Evolutionary conservation across 2,113 vertebrate genomes (phyloP).

Genomic region (Melanerpes aurifrons): DNA sequence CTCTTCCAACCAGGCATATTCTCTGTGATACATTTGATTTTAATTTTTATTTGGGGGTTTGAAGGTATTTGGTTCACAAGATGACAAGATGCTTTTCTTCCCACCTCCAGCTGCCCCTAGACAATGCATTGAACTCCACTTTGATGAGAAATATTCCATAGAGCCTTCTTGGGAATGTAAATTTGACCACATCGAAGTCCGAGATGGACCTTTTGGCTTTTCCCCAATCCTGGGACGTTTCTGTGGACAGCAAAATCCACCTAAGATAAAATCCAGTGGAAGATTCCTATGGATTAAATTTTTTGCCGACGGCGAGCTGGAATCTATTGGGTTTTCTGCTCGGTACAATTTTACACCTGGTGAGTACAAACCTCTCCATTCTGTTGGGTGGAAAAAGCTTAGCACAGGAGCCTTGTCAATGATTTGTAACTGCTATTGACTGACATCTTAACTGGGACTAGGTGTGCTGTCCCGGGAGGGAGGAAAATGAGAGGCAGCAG

Average conservation of each 20-base stretch:
- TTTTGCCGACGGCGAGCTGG: constrained; percentile 97
- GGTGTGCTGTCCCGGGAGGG: neutral
- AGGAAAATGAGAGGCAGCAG: neutral
- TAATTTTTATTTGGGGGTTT: neutral
- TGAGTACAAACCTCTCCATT: constrained; percentile 70
- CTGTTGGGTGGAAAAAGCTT: neutral
- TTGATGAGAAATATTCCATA: constrained; percentile 97
- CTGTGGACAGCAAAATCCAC: constrained; percentile 95
- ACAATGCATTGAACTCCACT: constrained; percentile 97
- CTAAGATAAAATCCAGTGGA: constrained; percentile 95
- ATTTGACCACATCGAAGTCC: constrained; percentile 99
- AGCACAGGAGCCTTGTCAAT: neutral
- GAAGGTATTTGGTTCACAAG: neutral
- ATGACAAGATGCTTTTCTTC: constrained; percentile 27
- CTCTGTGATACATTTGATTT: neutral
- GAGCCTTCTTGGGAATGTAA: constrained; percentile 99
- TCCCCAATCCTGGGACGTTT: constrained; percentile 97
- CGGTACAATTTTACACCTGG: constrained; percentile 98
- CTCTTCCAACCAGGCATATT: too few relatives aligned
- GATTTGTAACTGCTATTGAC: neutral
- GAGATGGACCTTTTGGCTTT: constrained; percentile 98
- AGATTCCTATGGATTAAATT: constrained; percentile 99
- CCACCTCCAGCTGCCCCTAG: constrained; percentile 88
- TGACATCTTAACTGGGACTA: neutral
- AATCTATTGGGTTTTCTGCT: constrained; percentile 96